A percentile compares a stretch with the other conserved stretches of the same genome.
These are phyloP conservation scores for Ips typographus DNA, from an alignment of 1,140 invertebrate genomes.

Conservation along the genomic window DNA sequence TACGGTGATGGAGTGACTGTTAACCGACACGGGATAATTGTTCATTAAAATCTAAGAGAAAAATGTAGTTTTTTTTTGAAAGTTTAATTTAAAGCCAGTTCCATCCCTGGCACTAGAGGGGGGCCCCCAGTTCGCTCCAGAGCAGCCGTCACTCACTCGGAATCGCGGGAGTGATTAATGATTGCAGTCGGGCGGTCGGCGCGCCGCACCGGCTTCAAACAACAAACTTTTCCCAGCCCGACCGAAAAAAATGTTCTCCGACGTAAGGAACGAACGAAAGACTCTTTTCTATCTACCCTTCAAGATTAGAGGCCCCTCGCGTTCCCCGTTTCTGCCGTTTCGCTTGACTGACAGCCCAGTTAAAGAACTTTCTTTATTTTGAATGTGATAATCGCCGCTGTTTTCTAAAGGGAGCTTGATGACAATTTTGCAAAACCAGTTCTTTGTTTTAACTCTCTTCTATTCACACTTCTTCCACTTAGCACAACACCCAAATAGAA, in stretches of 20 bases:
- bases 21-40: no score
- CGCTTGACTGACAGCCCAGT: slow-evolving; percentile 33
- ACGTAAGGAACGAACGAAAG: slow-evolving; percentile 58
- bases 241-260: slow-evolving; percentile 54
- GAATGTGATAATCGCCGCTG: slow-evolving; percentile 29
- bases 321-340: slow-evolving; percentile 37
- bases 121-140: slow-evolving; percentile 41
- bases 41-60: no score
- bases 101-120: slow-evolving; percentile 27
- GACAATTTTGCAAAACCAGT: no score
- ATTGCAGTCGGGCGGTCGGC: slow-evolving; percentile 49
- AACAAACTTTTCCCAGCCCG: slow-evolving; percentile 65
- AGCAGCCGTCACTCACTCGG: slow-evolving; percentile 61
- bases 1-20: no score
- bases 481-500: no score
- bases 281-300: slow-evolving; percentile 53
- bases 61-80: background rate
- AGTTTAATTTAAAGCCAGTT: slow-evolving; percentile 23
- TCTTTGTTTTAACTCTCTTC: no score
- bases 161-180: slow-evolving; percentile 65
- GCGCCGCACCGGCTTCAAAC: slow-evolving; percentile 60
- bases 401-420: background rate
- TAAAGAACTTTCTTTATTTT: slow-evolving; percentile 39
- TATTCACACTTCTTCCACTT: no score
- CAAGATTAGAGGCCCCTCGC: slow-evolving; percentile 45